Evolutionary conservation across 2,797 vertebrate genomes (phyloP).

Genomic region (Tympanoctomys barrerae): DNA sequence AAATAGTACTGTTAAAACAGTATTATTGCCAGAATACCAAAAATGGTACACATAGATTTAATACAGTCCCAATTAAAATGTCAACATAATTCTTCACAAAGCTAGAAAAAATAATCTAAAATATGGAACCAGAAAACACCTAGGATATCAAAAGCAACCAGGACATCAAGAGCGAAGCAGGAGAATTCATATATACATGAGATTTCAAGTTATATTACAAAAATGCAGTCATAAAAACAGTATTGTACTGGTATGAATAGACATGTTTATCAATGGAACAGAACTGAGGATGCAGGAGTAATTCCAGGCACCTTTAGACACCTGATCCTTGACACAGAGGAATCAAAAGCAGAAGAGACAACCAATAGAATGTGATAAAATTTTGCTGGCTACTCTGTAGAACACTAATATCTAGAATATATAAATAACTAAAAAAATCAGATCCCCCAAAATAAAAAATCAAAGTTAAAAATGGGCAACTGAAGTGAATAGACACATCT

Average conservation of each 20-base stretch:
- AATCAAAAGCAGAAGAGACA: neutral
- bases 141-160: neutral
- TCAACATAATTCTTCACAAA: neutral
- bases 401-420: neutral
- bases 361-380: neutral
- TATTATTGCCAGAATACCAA: neutral
- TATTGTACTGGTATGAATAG: neutral
- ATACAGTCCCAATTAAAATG: neutral
- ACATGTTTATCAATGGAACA: neutral
- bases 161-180: neutral
- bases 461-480: neutral
- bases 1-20: neutral
- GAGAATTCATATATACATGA: neutral
- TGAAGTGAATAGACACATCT: neutral
- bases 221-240: neutral
- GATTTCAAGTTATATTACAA: neutral
- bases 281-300: neutral
- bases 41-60: neutral
- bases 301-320: neutral
- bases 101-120: neutral
- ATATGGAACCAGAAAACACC: neutral
- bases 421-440: neutral
- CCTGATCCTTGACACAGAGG: neutral
- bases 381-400: neutral
- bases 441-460: neutral